Evolutionary conservation across 2,888 invertebrate genomes (phyloP).

Genomic region (Euspilapteryx auroguttella): DNA sequence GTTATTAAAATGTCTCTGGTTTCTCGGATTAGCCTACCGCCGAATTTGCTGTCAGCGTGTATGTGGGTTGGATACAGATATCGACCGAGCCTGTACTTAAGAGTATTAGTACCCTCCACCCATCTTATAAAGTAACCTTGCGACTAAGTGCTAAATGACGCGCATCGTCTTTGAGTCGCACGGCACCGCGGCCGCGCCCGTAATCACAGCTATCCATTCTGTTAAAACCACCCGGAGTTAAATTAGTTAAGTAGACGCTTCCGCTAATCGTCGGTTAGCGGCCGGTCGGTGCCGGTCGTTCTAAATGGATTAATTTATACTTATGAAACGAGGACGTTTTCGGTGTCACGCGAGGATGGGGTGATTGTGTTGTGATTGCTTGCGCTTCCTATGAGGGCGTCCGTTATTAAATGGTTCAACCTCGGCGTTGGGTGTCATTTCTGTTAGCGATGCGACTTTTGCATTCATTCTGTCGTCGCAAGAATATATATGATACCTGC

Average conservation of each 20-base stretch:
- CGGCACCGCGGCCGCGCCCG: slow-evolving; percentile 29
- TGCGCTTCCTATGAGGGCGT: slow-evolving; percentile 52
- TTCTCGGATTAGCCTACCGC: slow-evolving; percentile 48
- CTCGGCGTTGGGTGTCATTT: slow-evolving; percentile 7
- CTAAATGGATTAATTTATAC: slow-evolving; percentile 64
- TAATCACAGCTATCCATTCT: slow-evolving; percentile 64
- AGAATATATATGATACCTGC: neutral
- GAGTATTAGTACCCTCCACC: too few species aligned
- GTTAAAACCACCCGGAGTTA: slow-evolving; percentile 62
- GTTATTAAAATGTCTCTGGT: slow-evolving; percentile 60
- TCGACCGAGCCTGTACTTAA: too few species aligned
- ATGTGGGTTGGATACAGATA: too few species aligned
- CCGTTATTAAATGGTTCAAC: slow-evolving; percentile 33
- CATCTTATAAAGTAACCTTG: too few species aligned
- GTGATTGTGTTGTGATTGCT: slow-evolving; percentile 59
- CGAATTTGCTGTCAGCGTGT: too few species aligned
- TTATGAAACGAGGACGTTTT: slow-evolving; percentile 59
- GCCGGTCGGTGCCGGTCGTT: slow-evolving; percentile 46
- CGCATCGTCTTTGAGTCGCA: too few species aligned
- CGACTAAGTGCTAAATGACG: too few species aligned
- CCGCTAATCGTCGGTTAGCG: slow-evolving; percentile 58
- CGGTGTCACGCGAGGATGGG: slow-evolving; percentile 59
- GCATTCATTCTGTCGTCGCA: neutral
- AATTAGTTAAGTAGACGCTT: slow-evolving; percentile 64
- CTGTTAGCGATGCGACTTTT: too few species aligned